A percentile compares a stretch with the other conserved stretches of the same genome.
These are phyloP conservation scores for Temnopleurus reevesii DNA, from an alignment of 53 echinoderm and acorn worm genomes.

Conservation along the genomic window DNA sequence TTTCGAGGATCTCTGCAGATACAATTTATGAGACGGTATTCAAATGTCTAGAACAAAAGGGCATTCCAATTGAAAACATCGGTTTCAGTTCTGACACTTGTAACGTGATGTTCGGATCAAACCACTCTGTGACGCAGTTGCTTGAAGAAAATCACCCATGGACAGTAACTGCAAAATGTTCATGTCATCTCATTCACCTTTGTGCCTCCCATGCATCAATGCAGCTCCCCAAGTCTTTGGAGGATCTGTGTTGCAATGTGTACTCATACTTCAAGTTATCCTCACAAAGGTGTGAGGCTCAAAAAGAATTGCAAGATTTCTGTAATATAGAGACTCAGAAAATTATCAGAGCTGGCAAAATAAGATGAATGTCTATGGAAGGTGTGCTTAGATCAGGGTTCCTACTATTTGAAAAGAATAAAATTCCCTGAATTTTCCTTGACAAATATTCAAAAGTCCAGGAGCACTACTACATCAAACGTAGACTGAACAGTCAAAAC, in stretches of 20 bases:
- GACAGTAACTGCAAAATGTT: background rate
- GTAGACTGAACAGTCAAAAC: too few species aligned
- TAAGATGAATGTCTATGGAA: slow-evolving; percentile 62
- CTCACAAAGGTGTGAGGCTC: slow-evolving; percentile 42
- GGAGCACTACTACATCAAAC: too few species aligned
- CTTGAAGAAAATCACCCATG: background rate
- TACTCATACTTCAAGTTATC: slow-evolving; percentile 44
- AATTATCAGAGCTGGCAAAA: slow-evolving; percentile 55
- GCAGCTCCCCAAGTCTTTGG: background rate
- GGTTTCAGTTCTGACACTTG: background rate
- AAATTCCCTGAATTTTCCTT: too few species aligned
- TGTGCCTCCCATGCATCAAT: background rate
- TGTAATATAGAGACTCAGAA: slow-evolving; percentile 21
- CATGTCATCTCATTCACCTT: background rate
- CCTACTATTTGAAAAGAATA: too few species aligned
- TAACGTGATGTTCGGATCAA: too few species aligned
- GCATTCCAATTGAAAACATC: background rate
- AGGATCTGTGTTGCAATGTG: slow-evolving; percentile 49
- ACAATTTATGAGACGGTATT: background rate
- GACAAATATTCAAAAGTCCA: too few species aligned
- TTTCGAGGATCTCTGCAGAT: slow-evolving; percentile 27
- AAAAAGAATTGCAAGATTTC: slow-evolving; percentile 52
- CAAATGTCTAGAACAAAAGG: too few species aligned
- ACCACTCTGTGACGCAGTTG: background rate
- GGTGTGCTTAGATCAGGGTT: too few species aligned